Evolutionary conservation across 2,797 vertebrate species (phyloP).

Genomic region (Sorex maritimensis): DNA sequence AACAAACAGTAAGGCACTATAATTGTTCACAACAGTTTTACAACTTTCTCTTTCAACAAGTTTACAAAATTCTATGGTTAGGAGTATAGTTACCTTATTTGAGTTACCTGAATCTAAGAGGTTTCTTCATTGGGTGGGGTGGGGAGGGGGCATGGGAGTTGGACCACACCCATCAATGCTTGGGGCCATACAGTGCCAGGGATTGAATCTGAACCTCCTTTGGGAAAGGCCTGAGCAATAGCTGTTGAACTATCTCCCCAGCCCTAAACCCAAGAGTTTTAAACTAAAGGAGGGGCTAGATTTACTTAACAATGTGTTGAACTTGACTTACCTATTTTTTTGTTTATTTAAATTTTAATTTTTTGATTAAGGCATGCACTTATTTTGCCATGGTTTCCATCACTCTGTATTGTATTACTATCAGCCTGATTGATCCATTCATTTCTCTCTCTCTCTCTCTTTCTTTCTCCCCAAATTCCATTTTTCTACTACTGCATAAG

Average conservation of each 20-base stretch:
- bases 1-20: background rate
- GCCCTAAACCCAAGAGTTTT: background rate
- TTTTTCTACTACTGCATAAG: slow-evolving; percentile 19
- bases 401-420: background rate
- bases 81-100: background rate
- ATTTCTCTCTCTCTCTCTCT: too few relatives aligned
- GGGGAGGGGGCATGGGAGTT: background rate
- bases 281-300: background rate
- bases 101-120: background rate
- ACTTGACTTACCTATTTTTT: background rate
- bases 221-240: too few relatives aligned
- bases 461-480: background rate
- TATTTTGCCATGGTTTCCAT: background rate
- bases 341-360: slow-evolving; percentile 20
- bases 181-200: too few relatives aligned
- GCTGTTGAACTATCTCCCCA: too few relatives aligned
- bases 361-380: background rate
- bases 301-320: slow-evolving; percentile 25
- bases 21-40: background rate
- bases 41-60: background rate
- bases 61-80: background rate
- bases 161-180: too few relatives aligned
- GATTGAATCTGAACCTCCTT: too few relatives aligned
- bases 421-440: background rate
- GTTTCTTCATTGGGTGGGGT: too few relatives aligned